Evolutionary conservation across 2,888 invertebrate species (phyloP), one percentile per base, ranked within the genome.

Genomic region (Auanema freiburgensis): DNA sequence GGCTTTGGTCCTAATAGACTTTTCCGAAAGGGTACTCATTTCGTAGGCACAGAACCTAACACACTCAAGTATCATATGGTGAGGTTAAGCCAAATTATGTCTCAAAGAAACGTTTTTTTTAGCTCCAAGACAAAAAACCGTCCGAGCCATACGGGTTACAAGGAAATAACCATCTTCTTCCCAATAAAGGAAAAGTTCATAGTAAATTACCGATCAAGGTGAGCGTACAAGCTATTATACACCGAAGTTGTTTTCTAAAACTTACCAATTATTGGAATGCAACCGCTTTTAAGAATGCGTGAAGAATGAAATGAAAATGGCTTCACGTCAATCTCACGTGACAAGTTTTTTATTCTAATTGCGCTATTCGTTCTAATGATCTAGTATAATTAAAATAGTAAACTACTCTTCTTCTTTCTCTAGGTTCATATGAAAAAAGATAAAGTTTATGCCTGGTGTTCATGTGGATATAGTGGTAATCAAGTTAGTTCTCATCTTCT

Each of bases 391-490:
- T 33, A 33, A 33, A 33, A 52, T 52, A 23, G 53, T 16, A 52
- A 24, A n/a, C 16, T 18, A 23, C 33, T 33, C 33, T 33, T 33
- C 8, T 33, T 33, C 33, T 33, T 33, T 49, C 50, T 72, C 42
- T 56, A 74, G 66, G 74, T 77, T 5, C 68, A 65, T 43, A 71
- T 83, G 72, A 78, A 90, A 83, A 86, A 87, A 82, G 90, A 88
- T 43, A 92, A 92, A 85, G 88, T 86, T 0, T 95, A 95, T 84
- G 85, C 88, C 33, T 98, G 96, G 95, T 98, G 97, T 84, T 86
- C 91, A 0, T 98, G 97, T 85, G 98, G 98, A 0, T 89, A 90
- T 72, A 95, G 95, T 67, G 91, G 92, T 83, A 88, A 85, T 24
- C 95, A 89, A 86, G 88, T 88, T 23, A 25, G 52, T 60, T 42